Base-by-base conservation (phyloP, 1,140 invertebrate genomes). In the Odontomachus brunneus region DNA sequence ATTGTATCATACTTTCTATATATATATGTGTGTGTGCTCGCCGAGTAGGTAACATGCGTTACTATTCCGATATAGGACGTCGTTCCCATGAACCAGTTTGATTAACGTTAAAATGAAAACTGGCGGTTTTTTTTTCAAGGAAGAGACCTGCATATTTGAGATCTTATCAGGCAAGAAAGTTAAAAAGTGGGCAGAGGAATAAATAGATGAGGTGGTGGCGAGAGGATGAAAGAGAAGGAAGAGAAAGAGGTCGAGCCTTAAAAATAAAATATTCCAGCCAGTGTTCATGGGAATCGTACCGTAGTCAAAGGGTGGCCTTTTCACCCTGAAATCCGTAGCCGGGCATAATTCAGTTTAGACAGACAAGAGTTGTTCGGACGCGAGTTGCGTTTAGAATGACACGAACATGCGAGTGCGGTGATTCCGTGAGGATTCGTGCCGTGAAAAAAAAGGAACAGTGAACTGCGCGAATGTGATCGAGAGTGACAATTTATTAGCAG, bases 361-460 rank as follows among this genome's bases (percentile, higher is more conserved):
- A 44, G 17, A 85, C 24, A 17, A 62, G 22, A 83, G 72, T 86
- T 87, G 80, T 49, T 75, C 19, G 57, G 11, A 59, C n/a, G 55
- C 69, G 85, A 84, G 80, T 87, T 84, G 74, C 86, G 86, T 87
- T 88, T 87, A 88, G 86, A 88, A 88, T 88, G 73, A 60, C 82
- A 82, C 83, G 82, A 82, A 75, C 44, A 19, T 33, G 26, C 60
- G 51, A 51, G 60, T 75, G 80, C 81, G 53, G 33, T 73, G 85
- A 87, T 75, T 83, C 57, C 78, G 59, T 80, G 51, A 55, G 55
- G 65, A 71, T 7, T 53, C 71, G 44, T 74, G 57, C 38, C 38
- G 33, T 63, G 78, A 73, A 55, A 44, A 83, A 73, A 55, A 44
- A 83, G 87, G 74, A 83, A 80, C 85, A 87, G 85, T 87, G 86